Percentiles rank a stretch among this genome's conserved stretches.
Evolutionary conservation across 2,113 vertebrate genomes (phyloP).

Genomic region (Nematolebias whitei): DNA sequence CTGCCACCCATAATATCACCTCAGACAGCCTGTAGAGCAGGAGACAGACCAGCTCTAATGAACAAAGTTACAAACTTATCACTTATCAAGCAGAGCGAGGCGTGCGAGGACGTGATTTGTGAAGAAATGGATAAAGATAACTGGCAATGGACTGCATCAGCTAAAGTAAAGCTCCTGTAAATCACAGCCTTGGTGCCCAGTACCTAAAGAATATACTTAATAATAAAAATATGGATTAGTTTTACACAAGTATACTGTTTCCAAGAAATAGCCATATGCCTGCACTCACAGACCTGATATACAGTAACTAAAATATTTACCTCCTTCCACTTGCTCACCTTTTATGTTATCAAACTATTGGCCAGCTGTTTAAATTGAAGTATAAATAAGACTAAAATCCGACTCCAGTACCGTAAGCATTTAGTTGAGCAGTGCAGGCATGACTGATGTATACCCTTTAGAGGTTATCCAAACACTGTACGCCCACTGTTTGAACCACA

Average conservation of each 20-base stretch:
- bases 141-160: conserved; percentile 12
- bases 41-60: conserved; percentile 66
- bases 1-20: conserved; percentile 55
- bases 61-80: conserved; percentile 71
- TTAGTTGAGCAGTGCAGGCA: conserved; percentile 10
- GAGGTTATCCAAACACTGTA: conserved; percentile 9
- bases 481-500: conserved; percentile 2
- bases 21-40: conserved; percentile 45
- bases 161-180: conserved; percentile 27
- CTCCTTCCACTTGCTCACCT: not conserved
- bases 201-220: not conserved
- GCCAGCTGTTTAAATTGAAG: conserved; percentile 27
- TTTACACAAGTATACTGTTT: not conserved
- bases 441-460: conserved; percentile 2
- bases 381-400: conserved; percentile 9
- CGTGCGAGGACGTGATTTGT: conserved; percentile 18
- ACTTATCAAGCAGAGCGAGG: conserved; percentile 41
- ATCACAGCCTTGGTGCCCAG: not conserved
- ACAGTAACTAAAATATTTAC: conserved; percentile 1
- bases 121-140: conserved; percentile 13
- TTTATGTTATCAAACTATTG: conserved; percentile 17
- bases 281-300: not conserved
- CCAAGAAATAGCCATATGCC: not conserved
- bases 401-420: not conserved
- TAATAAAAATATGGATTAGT: no score